These are phyloP conservation scores for Sarcophaga rosellei DNA, from an alignment of 2,888 invertebrate species.

Conservation along the genomic window DNA sequence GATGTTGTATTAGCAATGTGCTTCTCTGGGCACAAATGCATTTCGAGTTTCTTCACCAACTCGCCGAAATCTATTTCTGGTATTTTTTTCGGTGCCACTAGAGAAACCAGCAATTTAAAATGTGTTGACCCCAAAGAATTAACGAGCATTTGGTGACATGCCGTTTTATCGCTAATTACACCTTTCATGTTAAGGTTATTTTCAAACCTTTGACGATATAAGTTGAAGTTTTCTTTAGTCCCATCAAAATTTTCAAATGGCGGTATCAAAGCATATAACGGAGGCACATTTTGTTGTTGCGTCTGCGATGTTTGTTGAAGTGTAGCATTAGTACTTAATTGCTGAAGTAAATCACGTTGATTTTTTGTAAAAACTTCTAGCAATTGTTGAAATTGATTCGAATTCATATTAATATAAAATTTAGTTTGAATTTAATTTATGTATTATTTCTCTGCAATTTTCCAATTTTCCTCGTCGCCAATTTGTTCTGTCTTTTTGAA, in stretches of 20 bases:
- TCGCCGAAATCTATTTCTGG: constrained; percentile 14
- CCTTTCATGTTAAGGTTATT: not conserved
- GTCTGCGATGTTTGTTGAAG: constrained; percentile 25
- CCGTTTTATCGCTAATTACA: too few species aligned
- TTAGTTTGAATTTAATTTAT: too few species aligned
- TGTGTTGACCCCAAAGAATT: too few species aligned
- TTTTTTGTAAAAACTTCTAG: constrained; percentile 40
- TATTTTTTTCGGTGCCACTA: constrained; percentile 24
- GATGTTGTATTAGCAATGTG: constrained; percentile 36
- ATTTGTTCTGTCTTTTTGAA: too few species aligned
- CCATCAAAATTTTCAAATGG: constrained; percentile 25
- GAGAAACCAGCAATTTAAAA: too few species aligned
- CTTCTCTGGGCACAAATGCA: constrained; percentile 26
- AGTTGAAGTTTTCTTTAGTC: constrained; percentile 24
- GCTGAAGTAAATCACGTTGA: constrained; percentile 33
- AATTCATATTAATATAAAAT: too few species aligned
- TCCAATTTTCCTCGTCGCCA: too few species aligned
- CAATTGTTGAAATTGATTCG: constrained; percentile 10
- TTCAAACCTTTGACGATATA: constrained; percentile 38
- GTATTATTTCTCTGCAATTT: too few species aligned
- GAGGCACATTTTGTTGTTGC: constrained; percentile 33
- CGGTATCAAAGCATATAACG: constrained; percentile 21
- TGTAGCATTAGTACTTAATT: constrained; percentile 32
- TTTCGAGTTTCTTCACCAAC: constrained; percentile 17
- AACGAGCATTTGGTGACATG: too few species aligned